Percentiles rank a stretch among this genome's conserved stretches.
These are phyloP conservation scores for Poecile atricapillus DNA, from an alignment of 2,113 vertebrate genomes.

Conservation along the genomic window DNA sequence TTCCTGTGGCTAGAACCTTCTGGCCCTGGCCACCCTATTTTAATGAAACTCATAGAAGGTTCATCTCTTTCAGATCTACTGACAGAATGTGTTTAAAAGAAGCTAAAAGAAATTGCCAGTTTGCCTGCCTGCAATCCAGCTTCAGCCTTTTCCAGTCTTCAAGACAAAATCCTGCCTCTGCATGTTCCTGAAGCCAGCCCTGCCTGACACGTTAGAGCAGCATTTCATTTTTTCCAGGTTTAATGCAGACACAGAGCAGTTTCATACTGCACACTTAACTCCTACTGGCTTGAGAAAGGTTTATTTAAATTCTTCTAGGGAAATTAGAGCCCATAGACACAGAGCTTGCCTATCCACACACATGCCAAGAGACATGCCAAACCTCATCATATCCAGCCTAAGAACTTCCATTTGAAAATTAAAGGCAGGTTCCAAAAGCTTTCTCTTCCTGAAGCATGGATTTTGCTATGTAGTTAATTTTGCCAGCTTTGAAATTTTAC, in stretches of 20 bases:
- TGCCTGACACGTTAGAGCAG: background rate
- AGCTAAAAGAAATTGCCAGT: background rate
- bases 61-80: background rate
- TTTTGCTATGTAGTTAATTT: background rate
- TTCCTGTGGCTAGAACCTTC: background rate
- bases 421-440: constrained; percentile 51
- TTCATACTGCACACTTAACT: background rate
- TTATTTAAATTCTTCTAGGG: constrained; percentile 45
- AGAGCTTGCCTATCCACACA: background rate
- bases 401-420: constrained; percentile 49
- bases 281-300: constrained; percentile 16
- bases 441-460: background rate
- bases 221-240: constrained; percentile 4
- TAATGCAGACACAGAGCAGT: background rate
- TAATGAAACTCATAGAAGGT: background rate
- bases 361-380: constrained; percentile 49
- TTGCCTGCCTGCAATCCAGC: background rate
- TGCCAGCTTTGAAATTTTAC: background rate
- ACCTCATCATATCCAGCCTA: constrained; percentile 22
- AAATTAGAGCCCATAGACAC: constrained; percentile 20
- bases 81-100: background rate
- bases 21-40: background rate
- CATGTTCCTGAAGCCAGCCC: background rate
- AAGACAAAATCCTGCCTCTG: background rate
- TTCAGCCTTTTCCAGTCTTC: background rate